phyloP scores from a whole-genome alignment of 2,888 invertebrate genomes.

The Rhamphomyia laevipes region DNA sequence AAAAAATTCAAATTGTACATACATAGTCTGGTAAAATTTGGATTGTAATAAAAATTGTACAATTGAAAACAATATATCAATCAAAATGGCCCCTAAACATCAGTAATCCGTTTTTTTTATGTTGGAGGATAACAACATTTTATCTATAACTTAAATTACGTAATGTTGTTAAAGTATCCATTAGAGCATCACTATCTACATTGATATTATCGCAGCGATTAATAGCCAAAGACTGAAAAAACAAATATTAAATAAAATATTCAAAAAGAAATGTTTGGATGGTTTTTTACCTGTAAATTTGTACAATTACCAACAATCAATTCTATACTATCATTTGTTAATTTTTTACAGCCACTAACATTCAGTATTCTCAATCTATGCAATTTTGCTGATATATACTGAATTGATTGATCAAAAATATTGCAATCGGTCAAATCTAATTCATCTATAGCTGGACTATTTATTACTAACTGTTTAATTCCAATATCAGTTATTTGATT shows the following conservation, averaged over 20 bases:
- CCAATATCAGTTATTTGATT: constrained; percentile 57
- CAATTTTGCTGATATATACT: constrained; percentile 37
- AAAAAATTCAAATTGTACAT: no score
- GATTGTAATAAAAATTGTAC: no score
- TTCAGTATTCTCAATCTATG: constrained; percentile 28
- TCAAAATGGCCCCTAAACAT: constrained; percentile 33
- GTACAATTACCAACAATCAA: constrained; percentile 34
- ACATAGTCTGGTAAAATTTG: no score
- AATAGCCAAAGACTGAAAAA: constrained; percentile 24
- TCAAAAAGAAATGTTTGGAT: background rate
- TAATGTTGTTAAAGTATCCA: constrained; percentile 26
- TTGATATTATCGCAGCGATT: constrained; percentile 33
- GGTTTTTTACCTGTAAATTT: constrained; percentile 20
- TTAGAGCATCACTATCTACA: constrained; percentile 31
- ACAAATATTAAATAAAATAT: background rate
- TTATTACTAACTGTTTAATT: constrained; percentile 47
- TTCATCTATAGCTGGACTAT: constrained; percentile 58
- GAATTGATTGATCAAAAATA: constrained; percentile 51
- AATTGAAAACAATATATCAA: constrained; percentile 20
- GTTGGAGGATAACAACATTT: constrained; percentile 29
- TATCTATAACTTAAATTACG: constrained; percentile 19
- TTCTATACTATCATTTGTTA: constrained; percentile 38
- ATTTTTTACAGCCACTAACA: constrained; percentile 40
- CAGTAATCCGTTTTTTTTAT: constrained; percentile 33
- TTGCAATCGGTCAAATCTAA: constrained; percentile 56